Evolutionary conservation across 2,888 invertebrate genomes (phyloP).

Genomic region (Maniola hyperantus): DNA sequence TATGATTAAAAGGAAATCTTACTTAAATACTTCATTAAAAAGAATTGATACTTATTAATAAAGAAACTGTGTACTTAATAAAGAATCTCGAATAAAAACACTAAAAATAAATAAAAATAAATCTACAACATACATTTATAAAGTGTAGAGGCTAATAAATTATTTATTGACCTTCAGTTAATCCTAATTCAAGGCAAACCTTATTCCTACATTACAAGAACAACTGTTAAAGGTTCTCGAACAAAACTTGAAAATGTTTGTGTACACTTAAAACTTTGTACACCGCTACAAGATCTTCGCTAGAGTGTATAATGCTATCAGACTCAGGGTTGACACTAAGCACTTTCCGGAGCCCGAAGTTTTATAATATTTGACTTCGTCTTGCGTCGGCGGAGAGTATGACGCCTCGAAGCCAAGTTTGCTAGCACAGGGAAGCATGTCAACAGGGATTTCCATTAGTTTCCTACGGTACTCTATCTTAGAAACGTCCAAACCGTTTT

Average conservation of each 20-base stretch:
- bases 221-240: slow-evolving; percentile 19
- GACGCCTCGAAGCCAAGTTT: slow-evolving; percentile 65
- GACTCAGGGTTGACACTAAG: slow-evolving; percentile 44
- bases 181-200: slow-evolving; percentile 38
- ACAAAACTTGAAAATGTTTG: slow-evolving; percentile 30
- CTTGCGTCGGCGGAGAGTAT: slow-evolving; percentile 72
- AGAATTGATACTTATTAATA: too few relatives aligned
- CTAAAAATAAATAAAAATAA: too few relatives aligned
- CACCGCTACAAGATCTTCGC: slow-evolving; percentile 54
- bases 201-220: slow-evolving; percentile 39
- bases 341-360: slow-evolving; percentile 55
- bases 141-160: too few relatives aligned
- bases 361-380: slow-evolving; percentile 75
- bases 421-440: slow-evolving; percentile 69
- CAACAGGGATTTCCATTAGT: slow-evolving; percentile 65
- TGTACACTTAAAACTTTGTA: slow-evolving; percentile 24
- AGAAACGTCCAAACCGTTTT: slow-evolving; percentile 55
- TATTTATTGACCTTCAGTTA: not conserved
- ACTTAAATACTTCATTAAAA: too few relatives aligned
- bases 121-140: too few relatives aligned
- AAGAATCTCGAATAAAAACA: too few relatives aligned
- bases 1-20: too few relatives aligned
- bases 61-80: too few relatives aligned
- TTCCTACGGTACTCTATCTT: slow-evolving; percentile 67
- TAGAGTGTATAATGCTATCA: slow-evolving; percentile 45